Evolutionary conservation across 1,140 invertebrate species (phyloP).

Genomic region (Drosophila elegans): DNA sequence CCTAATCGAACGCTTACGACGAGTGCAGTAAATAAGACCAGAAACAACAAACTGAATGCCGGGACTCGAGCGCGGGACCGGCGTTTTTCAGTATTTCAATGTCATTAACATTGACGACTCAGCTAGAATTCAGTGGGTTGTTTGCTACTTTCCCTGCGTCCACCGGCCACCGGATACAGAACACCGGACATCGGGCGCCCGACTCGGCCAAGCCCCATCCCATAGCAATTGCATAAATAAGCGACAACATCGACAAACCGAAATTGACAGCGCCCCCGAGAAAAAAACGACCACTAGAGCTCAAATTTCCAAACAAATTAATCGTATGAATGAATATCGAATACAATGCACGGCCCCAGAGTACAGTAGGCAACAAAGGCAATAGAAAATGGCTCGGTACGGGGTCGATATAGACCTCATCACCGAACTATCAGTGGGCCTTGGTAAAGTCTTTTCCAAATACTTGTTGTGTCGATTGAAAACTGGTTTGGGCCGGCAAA

Average conservation of each 20-base stretch:
- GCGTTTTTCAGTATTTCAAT: slow-evolving; percentile 62
- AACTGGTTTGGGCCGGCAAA: neutral
- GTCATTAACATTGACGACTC: slow-evolving; percentile 70
- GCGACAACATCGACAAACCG: slow-evolving; percentile 57
- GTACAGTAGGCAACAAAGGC: slow-evolving; percentile 62
- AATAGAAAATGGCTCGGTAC: slow-evolving; percentile 16
- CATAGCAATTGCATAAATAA: slow-evolving; percentile 65
- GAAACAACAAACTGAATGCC: slow-evolving; percentile 48
- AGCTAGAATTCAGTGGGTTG: slow-evolving; percentile 57
- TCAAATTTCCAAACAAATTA: slow-evolving; percentile 72
- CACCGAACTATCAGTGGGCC: neutral
- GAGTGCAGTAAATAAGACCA: slow-evolving; percentile 44
- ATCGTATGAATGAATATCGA: slow-evolving; percentile 74
- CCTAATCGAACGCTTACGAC: slow-evolving; percentile 51
- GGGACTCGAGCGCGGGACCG: slow-evolving; percentile 13
- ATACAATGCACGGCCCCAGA: slow-evolving; percentile 43
- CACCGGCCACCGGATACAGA: slow-evolving; percentile 1
- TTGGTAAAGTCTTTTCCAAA: neutral
- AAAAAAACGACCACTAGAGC: slow-evolving; percentile 15
- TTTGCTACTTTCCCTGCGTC: slow-evolving; percentile 37
- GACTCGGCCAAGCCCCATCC: slow-evolving; percentile 25
- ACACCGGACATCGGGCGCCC: neutral
- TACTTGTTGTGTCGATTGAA: neutral
- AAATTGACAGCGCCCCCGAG: slow-evolving; percentile 47
- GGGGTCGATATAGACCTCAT: slow-evolving; percentile 5